These are phyloP conservation scores for Picathartes gymnocephalus DNA, from an alignment of 2,113 vertebrate genomes.

Conservation along the genomic window DNA sequence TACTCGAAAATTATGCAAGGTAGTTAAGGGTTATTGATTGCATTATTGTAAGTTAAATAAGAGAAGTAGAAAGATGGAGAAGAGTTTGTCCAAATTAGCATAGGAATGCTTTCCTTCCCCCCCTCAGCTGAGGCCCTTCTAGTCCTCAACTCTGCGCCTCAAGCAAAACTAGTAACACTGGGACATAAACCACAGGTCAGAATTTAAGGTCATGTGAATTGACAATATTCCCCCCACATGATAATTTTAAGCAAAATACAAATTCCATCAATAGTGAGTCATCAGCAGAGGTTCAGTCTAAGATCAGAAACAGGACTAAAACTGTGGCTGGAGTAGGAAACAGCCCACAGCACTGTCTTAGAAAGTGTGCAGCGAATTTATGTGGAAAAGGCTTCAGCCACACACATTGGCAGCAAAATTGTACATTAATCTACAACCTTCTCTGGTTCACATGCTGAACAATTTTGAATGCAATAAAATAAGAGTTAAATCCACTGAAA, in stretches of 20 bases:
- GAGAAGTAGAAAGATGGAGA: neutral
- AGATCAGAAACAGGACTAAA: neutral
- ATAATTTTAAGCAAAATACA: neutral
- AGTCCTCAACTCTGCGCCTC: neutral
- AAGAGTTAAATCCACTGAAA: neutral
- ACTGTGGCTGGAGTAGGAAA: neutral
- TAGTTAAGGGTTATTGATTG: neutral
- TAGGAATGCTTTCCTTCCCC: neutral
- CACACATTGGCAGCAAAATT: neutral
- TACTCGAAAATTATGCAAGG: accelerated
- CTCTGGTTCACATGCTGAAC: neutral
- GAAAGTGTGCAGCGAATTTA: accelerated
- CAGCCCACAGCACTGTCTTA: neutral
- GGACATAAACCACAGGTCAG: neutral
- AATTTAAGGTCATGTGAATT: neutral
- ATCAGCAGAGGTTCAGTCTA: neutral
- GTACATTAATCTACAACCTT: neutral
- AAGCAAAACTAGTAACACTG: neutral
- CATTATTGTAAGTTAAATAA: neutral
- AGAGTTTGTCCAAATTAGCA: neutral
- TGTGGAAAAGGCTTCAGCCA: neutral
- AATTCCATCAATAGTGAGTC: neutral
- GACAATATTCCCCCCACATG: neutral
- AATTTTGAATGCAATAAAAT: neutral
- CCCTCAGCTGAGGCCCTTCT: neutral